These are phyloP conservation scores for Symphodus melops DNA, from an alignment of 2,113 vertebrate species.

Conservation along the genomic window DNA sequence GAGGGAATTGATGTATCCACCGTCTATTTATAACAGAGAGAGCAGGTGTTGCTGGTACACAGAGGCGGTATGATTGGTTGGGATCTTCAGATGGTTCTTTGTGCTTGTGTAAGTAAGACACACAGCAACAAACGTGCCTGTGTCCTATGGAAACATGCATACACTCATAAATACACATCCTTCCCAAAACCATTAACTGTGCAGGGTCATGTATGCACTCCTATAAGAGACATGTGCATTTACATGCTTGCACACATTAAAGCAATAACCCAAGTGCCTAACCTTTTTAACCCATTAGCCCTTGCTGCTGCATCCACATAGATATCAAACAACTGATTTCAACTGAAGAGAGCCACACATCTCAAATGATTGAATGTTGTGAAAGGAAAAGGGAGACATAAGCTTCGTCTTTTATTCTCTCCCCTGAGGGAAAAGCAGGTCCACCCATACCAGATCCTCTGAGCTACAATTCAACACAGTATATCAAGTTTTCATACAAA, in stretches of 20 bases:
- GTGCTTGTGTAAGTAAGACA: neutral
- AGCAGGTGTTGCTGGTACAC: conserved; percentile 56
- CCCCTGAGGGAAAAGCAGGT: conserved; percentile 9
- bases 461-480: conserved; percentile 7
- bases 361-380: conserved; percentile 13
- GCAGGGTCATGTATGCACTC: neutral
- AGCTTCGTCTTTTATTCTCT: neutral
- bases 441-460: conserved; percentile 4
- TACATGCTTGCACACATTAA: neutral
- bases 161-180: neutral
- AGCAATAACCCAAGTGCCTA: conserved; percentile 1
- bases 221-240: neutral
- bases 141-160: neutral
- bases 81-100: conserved; percentile 32
- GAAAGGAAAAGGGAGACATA: conserved; percentile 14
- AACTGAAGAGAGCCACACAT: conserved; percentile 26
- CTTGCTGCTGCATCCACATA: neutral
- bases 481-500: neutral
- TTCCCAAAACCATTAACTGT: neutral
- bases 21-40: conserved; percentile 69
- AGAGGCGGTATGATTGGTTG: conserved; percentile 52
- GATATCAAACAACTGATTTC: conserved; percentile 9
- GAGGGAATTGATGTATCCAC: conserved; percentile 56
- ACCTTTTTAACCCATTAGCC: too few relatives aligned
- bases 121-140: neutral